Evolutionary conservation across 1,140 invertebrate genomes (phyloP).

Genomic region (Atopsyche davidsoni): DNA sequence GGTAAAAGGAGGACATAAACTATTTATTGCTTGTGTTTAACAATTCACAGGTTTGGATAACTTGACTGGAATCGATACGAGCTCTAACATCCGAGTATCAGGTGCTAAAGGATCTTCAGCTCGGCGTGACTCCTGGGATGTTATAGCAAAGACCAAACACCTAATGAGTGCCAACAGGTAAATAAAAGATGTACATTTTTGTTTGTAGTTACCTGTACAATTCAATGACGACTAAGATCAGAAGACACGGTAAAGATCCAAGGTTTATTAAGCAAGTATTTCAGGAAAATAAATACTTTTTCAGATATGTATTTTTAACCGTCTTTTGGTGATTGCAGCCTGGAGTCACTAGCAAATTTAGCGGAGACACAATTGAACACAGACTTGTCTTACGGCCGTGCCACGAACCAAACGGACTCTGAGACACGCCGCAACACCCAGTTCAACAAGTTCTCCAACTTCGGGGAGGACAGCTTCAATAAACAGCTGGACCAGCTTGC

Average conservation of each 20-base stretch:
- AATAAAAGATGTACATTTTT: too few relatives aligned
- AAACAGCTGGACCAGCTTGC: constrained; percentile 40
- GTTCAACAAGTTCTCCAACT: constrained; percentile 48
- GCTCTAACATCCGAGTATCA: constrained; percentile 63
- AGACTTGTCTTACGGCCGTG: constrained; percentile 38
- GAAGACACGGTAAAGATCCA: too few relatives aligned
- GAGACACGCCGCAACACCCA: constrained; percentile 55
- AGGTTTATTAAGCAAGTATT: too few relatives aligned
- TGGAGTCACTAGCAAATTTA: constrained; percentile 62
- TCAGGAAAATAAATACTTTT: too few relatives aligned
- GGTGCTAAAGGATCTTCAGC: constrained; percentile 56
- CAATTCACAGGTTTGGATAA: constrained; percentile 40
- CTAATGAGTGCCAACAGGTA: constrained; percentile 50
- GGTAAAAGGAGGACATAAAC: too few relatives aligned
- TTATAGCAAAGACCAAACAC: constrained; percentile 70
- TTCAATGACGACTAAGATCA: too few relatives aligned
- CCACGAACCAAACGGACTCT: constrained; percentile 38
- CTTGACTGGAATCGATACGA: constrained; percentile 56
- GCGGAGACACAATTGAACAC: constrained; percentile 50
- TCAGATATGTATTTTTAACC: too few relatives aligned
- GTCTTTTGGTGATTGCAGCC: constrained; percentile 15
- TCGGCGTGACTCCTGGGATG: constrained; percentile 72
- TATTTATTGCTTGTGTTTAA: constrained; percentile 8
- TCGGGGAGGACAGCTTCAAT: constrained; percentile 42
- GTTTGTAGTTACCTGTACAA: too few relatives aligned